Evolutionary conservation across 2,888 invertebrate species (phyloP).

Genomic region (Gymnoscelis rufifasciata): DNA sequence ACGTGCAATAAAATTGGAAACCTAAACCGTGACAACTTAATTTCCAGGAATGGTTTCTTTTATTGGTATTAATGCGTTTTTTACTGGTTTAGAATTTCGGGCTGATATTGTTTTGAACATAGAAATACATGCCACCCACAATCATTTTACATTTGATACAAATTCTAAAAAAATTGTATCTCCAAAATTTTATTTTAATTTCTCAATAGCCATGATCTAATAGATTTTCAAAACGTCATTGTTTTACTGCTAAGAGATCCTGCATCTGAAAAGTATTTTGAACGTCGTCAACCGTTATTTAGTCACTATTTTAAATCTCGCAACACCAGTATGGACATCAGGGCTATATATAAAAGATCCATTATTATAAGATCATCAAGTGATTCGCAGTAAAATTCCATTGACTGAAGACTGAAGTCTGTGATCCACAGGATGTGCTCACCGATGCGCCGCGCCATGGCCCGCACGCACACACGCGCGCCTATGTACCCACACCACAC

Average conservation of each 20-base stretch:
- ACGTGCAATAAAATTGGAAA: constrained; percentile 35
- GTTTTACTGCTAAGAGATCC: too few species aligned
- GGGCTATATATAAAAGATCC: constrained; percentile 1
- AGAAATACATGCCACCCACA: background rate
- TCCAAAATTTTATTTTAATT: too few species aligned
- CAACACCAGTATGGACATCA: background rate
- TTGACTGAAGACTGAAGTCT: constrained; percentile 38
- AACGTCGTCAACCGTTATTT: too few species aligned
- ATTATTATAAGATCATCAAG: constrained; percentile 19
- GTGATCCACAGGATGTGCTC: constrained; percentile 58
- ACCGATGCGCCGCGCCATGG: constrained; percentile 63
- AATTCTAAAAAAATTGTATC: too few species aligned
- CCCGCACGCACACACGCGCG: constrained; percentile 46
- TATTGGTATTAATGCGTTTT: background rate
- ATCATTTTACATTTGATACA: too few species aligned
- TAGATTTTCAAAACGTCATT: too few species aligned
- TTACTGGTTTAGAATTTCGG: background rate
- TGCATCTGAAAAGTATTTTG: too few species aligned
- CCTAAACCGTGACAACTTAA: constrained; percentile 18
- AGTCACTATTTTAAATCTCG: background rate
- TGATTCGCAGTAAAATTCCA: constrained; percentile 33
- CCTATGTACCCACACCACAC: constrained; percentile 34
- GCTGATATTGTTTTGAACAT: background rate
- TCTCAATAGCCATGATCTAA: too few species aligned
- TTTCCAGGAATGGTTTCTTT: constrained; percentile 13